Evolutionary conservation across 2,888 invertebrate species (phyloP).

Genomic region (Stegana nigrithorax): DNA sequence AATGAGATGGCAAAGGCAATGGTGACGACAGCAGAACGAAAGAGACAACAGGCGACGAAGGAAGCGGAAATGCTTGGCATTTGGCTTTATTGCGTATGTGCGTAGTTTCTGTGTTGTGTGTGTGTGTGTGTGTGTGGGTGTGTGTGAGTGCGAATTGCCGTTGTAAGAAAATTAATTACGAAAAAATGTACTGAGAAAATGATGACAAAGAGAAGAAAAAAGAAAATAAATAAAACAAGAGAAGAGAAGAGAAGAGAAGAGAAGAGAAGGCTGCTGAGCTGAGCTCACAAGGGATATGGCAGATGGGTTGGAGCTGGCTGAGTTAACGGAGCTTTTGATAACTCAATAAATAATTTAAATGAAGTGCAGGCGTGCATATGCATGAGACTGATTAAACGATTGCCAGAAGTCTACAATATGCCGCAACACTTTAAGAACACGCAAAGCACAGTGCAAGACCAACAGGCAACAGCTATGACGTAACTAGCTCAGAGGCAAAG

Average conservation of each 20-base stretch:
- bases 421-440: too few species aligned
- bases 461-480: too few species aligned
- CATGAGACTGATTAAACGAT: too few species aligned
- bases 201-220: neutral
- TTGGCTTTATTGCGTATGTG: conserved; percentile 26
- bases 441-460: too few species aligned
- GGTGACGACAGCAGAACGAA: neutral
- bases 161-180: conserved; percentile 52
- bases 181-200: conserved; percentile 20
- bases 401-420: too few species aligned
- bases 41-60: conserved; percentile 26
- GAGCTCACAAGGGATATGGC: neutral
- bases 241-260: neutral
- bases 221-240: neutral
- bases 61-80: conserved; percentile 55
- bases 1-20: neutral
- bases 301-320: neutral
- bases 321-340: neutral
- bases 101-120: neutral
- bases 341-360: neutral
- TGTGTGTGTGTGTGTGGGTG: conserved; percentile 23
- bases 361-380: neutral
- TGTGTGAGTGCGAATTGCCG: conserved; percentile 34
- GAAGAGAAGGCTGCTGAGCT: neutral
- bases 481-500: too few species aligned